phyloP scores from a whole-genome alignment of 1,140 invertebrate genomes.

The Tetramorium parvispinum region DNA sequence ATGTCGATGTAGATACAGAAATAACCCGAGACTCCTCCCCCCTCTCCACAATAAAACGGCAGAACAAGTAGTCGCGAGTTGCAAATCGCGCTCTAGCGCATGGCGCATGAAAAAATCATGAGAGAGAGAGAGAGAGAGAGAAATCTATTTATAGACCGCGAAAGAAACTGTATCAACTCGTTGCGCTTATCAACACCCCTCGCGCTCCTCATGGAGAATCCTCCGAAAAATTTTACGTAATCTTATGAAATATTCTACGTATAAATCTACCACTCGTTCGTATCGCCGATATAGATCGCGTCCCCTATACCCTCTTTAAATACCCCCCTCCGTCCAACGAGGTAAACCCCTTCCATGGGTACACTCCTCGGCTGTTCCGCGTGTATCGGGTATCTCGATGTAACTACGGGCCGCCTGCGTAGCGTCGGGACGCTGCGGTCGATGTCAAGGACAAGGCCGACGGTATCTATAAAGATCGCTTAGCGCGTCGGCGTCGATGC shows the following conservation, averaged over 20 bases:
- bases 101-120: neutral
- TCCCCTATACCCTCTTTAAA: constrained; percentile 20
- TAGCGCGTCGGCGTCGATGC: constrained; percentile 63
- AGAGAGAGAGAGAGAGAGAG: neutral
- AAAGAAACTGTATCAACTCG: neutral
- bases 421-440: constrained; percentile 84
- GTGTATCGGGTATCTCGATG: constrained; percentile 80
- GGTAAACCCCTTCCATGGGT: constrained; percentile 41
- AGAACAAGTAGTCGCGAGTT: neutral
- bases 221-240: constrained; percentile 10
- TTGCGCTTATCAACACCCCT: too few relatives aligned
- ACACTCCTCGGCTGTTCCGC: constrained; percentile 65
- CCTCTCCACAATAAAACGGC: neutral
- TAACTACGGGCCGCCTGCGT: constrained; percentile 78
- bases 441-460: constrained; percentile 84
- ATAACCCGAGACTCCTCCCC: neutral
- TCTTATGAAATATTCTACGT: constrained; percentile 26
- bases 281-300: neutral
- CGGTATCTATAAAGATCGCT: constrained; percentile 69
- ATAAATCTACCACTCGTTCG: neutral
- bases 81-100: neutral
- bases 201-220: neutral
- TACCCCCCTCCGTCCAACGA: neutral
- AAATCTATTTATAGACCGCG: neutral
- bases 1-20: constrained; percentile 56